phyloP scores from a whole-genome alignment of 92 coral and sea anemone genomes.

The Nematostella vectensis region DNA sequence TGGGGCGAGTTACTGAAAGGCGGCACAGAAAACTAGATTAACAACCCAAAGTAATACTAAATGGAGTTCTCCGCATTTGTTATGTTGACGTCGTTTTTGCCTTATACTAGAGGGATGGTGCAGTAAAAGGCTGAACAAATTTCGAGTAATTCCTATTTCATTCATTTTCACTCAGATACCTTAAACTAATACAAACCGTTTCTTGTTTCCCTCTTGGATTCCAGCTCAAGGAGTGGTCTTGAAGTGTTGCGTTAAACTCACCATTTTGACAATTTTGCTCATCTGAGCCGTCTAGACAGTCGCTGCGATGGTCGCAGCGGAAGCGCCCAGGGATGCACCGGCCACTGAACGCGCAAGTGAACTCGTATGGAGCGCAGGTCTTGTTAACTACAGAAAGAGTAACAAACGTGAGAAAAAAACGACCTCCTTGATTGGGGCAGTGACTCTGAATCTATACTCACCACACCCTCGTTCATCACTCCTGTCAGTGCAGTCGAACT shows the following conservation, averaged over 20 bases:
- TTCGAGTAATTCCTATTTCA: too few relatives aligned
- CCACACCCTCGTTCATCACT: slow-evolving; percentile 35
- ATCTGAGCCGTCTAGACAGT: slow-evolving; percentile 63
- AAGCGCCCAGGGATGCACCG: slow-evolving; percentile 52
- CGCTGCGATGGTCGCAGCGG: slow-evolving; percentile 50
- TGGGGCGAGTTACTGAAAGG: slow-evolving; percentile 13
- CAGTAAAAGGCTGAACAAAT: too few relatives aligned
- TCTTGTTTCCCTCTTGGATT: too few relatives aligned
- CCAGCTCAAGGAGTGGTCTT: too few relatives aligned
- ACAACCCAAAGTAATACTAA: neutral
- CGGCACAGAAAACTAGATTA: neutral
- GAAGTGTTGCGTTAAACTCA: too few relatives aligned
- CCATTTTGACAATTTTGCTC: slow-evolving; percentile 57
- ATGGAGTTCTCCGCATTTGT: neutral
- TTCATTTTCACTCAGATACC: too few relatives aligned
- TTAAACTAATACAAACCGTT: too few relatives aligned
- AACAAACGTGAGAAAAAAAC: too few relatives aligned
- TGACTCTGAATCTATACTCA: slow-evolving; percentile 1
- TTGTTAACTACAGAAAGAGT: slow-evolving; percentile 13
- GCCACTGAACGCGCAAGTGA: slow-evolving; percentile 44
- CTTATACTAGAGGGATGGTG: too few relatives aligned
- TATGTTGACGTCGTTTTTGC: neutral
- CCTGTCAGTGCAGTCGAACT: slow-evolving; percentile 29
- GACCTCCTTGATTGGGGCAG: too few relatives aligned
- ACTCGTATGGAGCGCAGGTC: slow-evolving; percentile 37